Conservation (phyloP, 1,140 invertebrate species). For the Samia ricini region DNA sequence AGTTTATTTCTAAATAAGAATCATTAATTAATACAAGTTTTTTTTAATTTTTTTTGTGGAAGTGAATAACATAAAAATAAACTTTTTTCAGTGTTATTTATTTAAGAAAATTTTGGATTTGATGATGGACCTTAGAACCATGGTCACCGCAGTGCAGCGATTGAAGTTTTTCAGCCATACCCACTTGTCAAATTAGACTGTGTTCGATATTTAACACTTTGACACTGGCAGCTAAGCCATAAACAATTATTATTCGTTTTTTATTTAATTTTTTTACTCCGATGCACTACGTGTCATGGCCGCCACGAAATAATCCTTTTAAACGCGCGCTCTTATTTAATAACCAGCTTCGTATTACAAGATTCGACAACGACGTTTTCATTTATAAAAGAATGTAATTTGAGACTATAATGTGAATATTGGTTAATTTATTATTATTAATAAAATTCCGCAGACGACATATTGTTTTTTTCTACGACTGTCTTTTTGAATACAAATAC, state of each 20-base stretch:
- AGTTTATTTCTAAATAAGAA: no score
- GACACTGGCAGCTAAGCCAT: slow-evolving; percentile 73
- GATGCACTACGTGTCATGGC: slow-evolving; percentile 58
- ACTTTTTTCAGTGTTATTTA: no score
- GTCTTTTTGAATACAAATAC: no score
- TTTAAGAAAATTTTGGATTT: no score
- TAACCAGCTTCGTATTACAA: slow-evolving; percentile 54
- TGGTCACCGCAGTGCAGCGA: slow-evolving; percentile 16
- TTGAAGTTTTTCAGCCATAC: slow-evolving; percentile 49
- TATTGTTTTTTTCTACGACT: background rate
- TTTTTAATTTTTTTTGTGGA: no score
- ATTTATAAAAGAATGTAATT: slow-evolving; percentile 52
- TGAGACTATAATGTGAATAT: slow-evolving; percentile 29
- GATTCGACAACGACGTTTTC: slow-evolving; percentile 32
- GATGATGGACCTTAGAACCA: background rate
- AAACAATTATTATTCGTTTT: slow-evolving; percentile 50
- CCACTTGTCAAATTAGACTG: slow-evolving; percentile 67
- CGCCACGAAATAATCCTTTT: slow-evolving; percentile 67
- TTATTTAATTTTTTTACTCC: slow-evolving; percentile 43
- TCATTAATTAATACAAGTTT: no score
- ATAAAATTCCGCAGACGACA: background rate
- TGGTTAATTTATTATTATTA: background rate
- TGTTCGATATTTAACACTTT: slow-evolving; percentile 76
- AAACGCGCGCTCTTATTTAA: slow-evolving; percentile 59
- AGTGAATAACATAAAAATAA: no score